Base-by-base conservation (phyloP, 2,888 invertebrate species). In the Criorhina ranunculi region DNA sequence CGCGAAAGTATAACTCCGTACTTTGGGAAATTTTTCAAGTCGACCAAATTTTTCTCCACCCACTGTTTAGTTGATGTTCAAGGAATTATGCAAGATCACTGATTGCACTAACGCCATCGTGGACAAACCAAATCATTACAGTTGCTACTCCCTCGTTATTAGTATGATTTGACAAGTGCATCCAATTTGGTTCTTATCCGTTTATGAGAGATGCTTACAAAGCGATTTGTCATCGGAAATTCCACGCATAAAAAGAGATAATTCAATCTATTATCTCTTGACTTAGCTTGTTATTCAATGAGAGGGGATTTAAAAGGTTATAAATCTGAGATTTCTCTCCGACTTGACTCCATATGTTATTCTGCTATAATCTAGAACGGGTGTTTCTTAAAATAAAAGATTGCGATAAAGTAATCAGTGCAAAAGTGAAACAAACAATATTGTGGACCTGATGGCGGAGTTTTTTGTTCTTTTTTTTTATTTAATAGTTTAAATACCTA, bases 41-140 rank as follows among this genome's bases (percentile, higher is more conserved):
- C 9, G 11, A n/a, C n/a, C n/a, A 59, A 59, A 9, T 5, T 11
- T 12, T 4, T 42, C 40, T 87, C n/a, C n/a, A n/a, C n/a, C n/a
- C n/a, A n/a, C n/a, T n/a, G n/a, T n/a, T n/a, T n/a, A n/a, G n/a
- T n/a, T n/a, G n/a, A n/a, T n/a, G n/a, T n/a, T n/a, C n/a, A n/a
- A n/a, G 24, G 24, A 24, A 24, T 1, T 24, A 4, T 24, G 24
- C 24, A 24, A 24, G 24, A 24, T 24, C 24, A 24, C 4, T 24
- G 24, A 4, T 24, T 24, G 24, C 24, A 24, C 24, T 24, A 1
- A 4, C 4, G 24, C 4, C 1, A 3, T 24, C 24, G 24, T 24
- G 4, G 24, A 24, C 4, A 4, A 24, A 4, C 24, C 24, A 24
- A 4, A 24, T 24, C 24, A 24, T 24, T 4, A 3, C 24, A 24